A percentile compares a stretch with the other conserved stretches of the same genome.
Evolutionary conservation across 2,888 invertebrate genomes (phyloP).

Genomic region (Tipula lateralis): DNA sequence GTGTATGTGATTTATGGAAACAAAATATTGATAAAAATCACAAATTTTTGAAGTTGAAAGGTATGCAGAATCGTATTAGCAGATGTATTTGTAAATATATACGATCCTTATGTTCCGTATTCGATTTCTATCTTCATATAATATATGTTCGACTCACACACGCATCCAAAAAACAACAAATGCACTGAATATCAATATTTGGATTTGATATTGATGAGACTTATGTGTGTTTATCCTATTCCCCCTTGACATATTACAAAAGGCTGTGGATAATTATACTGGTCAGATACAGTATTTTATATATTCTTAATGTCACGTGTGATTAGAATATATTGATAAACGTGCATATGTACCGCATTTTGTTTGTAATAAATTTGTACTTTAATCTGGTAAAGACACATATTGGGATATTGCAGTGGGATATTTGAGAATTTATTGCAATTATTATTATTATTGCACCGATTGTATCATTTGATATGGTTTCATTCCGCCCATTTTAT

Average conservation of each 20-base stretch:
- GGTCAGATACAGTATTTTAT: background rate
- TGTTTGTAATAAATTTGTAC: background rate
- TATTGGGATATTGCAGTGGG: background rate
- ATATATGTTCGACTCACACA: background rate
- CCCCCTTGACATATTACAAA: background rate
- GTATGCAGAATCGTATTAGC: background rate
- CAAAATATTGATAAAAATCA: background rate
- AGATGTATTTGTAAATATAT: background rate
- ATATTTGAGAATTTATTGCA: background rate
- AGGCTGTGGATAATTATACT: background rate
- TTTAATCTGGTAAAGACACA: background rate
- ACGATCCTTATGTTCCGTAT: background rate
- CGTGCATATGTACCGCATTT: conserved; percentile 4
- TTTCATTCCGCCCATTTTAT: background rate
- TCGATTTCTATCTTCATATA: background rate
- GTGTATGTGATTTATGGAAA: background rate
- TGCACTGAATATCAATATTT: conserved; percentile 9
- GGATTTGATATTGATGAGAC: background rate
- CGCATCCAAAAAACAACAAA: too few relatives aligned
- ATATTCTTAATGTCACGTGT: background rate
- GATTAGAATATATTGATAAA: conserved; percentile 15
- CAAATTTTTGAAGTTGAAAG: background rate
- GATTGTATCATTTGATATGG: background rate
- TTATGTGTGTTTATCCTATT: background rate
- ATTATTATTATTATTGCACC: background rate